Evolutionary conservation across 1,140 invertebrate genomes (phyloP), one percentile per base, ranked within the genome.

Genomic region (Drosophila miranda): DNA sequence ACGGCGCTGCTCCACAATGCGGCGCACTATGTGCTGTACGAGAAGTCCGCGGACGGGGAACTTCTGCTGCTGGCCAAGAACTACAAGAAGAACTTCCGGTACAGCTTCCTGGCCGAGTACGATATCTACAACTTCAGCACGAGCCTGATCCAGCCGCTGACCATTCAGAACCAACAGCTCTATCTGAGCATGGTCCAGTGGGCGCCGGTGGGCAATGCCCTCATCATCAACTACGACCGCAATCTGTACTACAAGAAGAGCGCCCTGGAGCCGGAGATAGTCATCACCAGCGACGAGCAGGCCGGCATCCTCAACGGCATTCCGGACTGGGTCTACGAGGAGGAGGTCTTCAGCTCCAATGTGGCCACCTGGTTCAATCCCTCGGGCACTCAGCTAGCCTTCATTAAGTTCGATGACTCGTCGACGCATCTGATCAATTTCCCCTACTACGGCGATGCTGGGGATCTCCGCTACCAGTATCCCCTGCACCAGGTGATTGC

Each of bases 301-400:
- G 89, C 91, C 0, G 94, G 92, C 11, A 92, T 97, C 71, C 96
- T 95, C 89, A 97, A 98, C 89, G 95, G 95, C 54, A 92, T 95
- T 52, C 92, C 95, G 8, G 95, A 96, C 74, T 96, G 95, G 95
- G 95, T 95, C 14, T 96, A 95, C 76, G 95, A 96, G 93, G 98
- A 99, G 95, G 97, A 99, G 91, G 95, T 99, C 6, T 94, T 99
- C 83, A 94, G 94, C 71, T 95, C 95, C 0, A 96, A 96, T 60
- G 94, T 94, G 75, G 97, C 97, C 0, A 90, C 97, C 7, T 99
- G 97, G 97, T 97, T 98, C 91, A 97, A 97, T 23, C 94, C 95
- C 0, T 93, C 94, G 77, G 96, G 96, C 5, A 94, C 91, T n/a
- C 95, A 94, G 80, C 77, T 99, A 53, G 95, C 95, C 0, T 98